A percentile compares a stretch with the other conserved stretches of the same genome.
Evolutionary conservation across 2,888 invertebrate genomes (phyloP).

Genomic region (Boloria selene): DNA sequence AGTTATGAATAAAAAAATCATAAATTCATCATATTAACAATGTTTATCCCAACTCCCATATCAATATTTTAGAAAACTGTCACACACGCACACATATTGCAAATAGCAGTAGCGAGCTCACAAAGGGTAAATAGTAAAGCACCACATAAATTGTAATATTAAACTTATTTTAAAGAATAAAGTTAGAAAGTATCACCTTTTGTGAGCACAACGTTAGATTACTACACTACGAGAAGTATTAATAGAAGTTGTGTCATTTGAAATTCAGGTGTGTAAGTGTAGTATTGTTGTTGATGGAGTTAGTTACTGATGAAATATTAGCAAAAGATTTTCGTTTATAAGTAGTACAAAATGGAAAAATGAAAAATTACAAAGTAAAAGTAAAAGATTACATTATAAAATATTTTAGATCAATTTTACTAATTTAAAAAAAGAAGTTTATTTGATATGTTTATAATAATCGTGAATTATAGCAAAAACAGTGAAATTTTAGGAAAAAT

Average conservation of each 20-base stretch:
- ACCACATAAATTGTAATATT: background rate
- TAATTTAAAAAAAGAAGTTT: too few relatives aligned
- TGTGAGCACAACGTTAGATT: constrained; percentile 17
- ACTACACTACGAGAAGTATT: constrained; percentile 23
- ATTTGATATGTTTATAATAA: too few relatives aligned
- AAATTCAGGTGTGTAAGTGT: constrained; percentile 21
- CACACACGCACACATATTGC: constrained; percentile 28
- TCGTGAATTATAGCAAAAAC: too few relatives aligned
- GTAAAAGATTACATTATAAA: too few relatives aligned
- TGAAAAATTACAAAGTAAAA: too few relatives aligned
- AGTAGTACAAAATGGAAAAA: too few relatives aligned
- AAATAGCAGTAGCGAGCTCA: constrained; percentile 31
- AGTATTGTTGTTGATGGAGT: background rate
- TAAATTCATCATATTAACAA: too few relatives aligned
- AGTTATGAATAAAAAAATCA: too few relatives aligned
- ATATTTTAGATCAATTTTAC: too few relatives aligned
- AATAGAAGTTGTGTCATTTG: constrained; percentile 18
- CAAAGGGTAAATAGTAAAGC: constrained; percentile 26
- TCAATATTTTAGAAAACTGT: constrained; percentile 6
- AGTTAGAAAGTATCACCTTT: constrained; percentile 7
- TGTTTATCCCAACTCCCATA: background rate
- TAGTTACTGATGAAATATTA: constrained; percentile 6
- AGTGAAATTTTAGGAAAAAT: too few relatives aligned
- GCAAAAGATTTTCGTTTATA: background rate
- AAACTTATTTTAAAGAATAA: background rate